These are phyloP conservation scores for Tupaia chinensis DNA, from an alignment of 2,113 vertebrate species.

Conservation along the genomic window DNA sequence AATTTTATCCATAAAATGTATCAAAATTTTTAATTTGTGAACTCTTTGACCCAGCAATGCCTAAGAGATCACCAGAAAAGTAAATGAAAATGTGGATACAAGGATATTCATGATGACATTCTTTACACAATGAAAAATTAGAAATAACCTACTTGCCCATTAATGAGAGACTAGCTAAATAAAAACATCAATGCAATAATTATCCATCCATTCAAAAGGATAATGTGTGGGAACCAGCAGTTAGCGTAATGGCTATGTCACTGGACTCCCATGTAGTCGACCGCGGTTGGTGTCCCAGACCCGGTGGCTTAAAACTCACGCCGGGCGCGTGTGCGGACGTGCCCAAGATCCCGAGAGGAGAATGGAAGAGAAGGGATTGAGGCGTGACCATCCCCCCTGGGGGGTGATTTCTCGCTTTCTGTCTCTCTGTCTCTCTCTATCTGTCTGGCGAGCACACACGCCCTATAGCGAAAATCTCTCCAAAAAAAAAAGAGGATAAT, in stretches of 20 bases:
- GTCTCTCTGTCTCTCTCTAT: too few species aligned
- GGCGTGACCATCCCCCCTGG: too few species aligned
- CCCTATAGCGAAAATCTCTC: too few species aligned
- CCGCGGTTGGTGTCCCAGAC: too few species aligned
- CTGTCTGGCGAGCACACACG: too few species aligned
- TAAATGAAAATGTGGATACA: slow-evolving; percentile 31
- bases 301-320: too few species aligned
- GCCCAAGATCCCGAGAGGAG: too few species aligned
- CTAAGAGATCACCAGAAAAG: slow-evolving; percentile 31
- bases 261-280: too few species aligned
- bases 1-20: slow-evolving; percentile 6
- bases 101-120: slow-evolving; percentile 33
- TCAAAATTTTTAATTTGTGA: slow-evolving; percentile 39
- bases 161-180: background rate
- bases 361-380: too few species aligned
- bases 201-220: background rate
- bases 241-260: too few species aligned
- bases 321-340: too few species aligned
- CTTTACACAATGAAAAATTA: slow-evolving; percentile 48
- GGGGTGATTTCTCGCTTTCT: too few species aligned
- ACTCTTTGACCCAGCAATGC: slow-evolving; percentile 19
- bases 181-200: slow-evolving; percentile 57
- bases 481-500: background rate
- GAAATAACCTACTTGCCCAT: slow-evolving; percentile 52
- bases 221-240: background rate